Base-by-base conservation (phyloP, 2,113 vertebrate species). In the Gambusia affinis region DNA sequence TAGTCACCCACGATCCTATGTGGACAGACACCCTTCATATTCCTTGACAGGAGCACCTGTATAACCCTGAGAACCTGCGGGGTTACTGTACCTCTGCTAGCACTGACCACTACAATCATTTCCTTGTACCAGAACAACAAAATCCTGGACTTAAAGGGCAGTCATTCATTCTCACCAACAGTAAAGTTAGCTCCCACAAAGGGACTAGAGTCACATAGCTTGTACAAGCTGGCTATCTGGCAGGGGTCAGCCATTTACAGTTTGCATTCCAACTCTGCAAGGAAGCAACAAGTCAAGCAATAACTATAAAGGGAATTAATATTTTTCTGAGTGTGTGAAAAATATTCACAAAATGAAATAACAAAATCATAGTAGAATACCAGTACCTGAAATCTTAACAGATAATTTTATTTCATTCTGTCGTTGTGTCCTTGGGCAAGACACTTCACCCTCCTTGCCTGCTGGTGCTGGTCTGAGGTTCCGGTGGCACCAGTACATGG, bases 141-240 rank as follows among this genome's bases (percentile, higher is more conserved):
- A 89, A 94, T 42, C 94, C 96, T 64, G 95, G 95, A 93, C 97
- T 98, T 91, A 99, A 99, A 91, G 96, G 96, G 90, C 97, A 97
- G 78, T 97, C 97, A 2, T 97, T 99, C 90, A 99, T 99, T 93
- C 98, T 99, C 93, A 98, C 96, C 83, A 99, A 99, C 54, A 96
- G 97, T 87, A 99, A 97, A 95, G 39, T 17, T 47, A n/a, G 47
- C 64, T 14, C 54, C 28, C 44, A 15, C 7, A 51, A 7, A 1
- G 19, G 27, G 39, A 79, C 72, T 51, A 17, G 24, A 64, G 60
- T 19, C 65, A 37, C 68, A 64, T 4, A 30, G 67, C 30, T 42
- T 15, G 42, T 70, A 42, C 54, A 62, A 70, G 33, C 79, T 67
- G 71, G 30, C 65, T 39, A 39, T 11, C 3, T 62, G 28, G 47